These are phyloP conservation scores for Thymelicus sylvestris DNA, from an alignment of 2,888 invertebrate species.

Conservation along the genomic window DNA sequence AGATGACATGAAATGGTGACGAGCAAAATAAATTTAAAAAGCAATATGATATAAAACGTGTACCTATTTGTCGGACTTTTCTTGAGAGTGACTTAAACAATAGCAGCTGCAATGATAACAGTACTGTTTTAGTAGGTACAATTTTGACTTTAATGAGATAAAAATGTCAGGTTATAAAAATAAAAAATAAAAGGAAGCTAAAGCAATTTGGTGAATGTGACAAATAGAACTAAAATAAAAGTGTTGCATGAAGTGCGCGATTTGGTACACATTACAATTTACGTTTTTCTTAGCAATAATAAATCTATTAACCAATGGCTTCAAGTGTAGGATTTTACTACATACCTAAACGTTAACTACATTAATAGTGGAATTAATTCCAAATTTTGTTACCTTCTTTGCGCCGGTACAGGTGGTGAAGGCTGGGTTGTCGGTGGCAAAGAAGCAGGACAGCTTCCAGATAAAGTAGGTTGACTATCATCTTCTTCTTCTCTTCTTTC, in stretches of 20 bases:
- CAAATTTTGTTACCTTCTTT: slow-evolving; percentile 70
- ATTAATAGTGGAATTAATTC: background rate
- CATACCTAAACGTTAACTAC: background rate
- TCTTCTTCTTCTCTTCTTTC: slow-evolving; percentile 69
- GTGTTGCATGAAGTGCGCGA: slow-evolving; percentile 6
- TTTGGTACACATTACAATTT: background rate
- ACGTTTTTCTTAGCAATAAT: no score
- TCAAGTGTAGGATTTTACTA: no score
- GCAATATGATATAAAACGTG: slow-evolving; percentile 72
- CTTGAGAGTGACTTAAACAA: slow-evolving; percentile 83
- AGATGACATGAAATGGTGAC: slow-evolving; percentile 39
- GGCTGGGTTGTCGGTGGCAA: slow-evolving; percentile 69
- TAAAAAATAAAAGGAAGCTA: slow-evolving; percentile 37
- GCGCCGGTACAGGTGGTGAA: slow-evolving; percentile 77
- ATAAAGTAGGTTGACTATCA: slow-evolving; percentile 60
- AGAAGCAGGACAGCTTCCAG: slow-evolving; percentile 78
- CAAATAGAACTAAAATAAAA: slow-evolving; percentile 7
- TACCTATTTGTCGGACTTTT: slow-evolving; percentile 81
- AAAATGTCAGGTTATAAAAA: slow-evolving; percentile 29
- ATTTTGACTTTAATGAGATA: slow-evolving; percentile 34
- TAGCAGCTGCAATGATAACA: slow-evolving; percentile 82
- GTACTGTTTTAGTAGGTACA: slow-evolving; percentile 65
- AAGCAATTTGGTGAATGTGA: slow-evolving; percentile 35
- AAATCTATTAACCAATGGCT: no score
- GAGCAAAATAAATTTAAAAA: slow-evolving; percentile 64